Evolutionary conservation across 2,113 vertebrate genomes (phyloP).

Genomic region (Rhineura floridana): DNA sequence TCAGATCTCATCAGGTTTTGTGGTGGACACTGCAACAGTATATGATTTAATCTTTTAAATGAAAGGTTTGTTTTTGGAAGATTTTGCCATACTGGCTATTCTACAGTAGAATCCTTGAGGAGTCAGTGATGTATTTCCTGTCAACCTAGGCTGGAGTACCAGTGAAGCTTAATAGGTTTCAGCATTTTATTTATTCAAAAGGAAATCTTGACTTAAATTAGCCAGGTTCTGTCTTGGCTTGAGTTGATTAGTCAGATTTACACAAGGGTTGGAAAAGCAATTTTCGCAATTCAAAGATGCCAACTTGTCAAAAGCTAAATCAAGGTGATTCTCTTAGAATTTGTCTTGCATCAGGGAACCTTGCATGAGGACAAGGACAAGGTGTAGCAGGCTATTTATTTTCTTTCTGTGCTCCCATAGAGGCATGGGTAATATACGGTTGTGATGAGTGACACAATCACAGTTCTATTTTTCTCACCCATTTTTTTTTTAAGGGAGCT

Average conservation of each 20-base stretch:
- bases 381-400: constrained; percentile 49
- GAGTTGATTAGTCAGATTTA: constrained; percentile 69
- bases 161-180: constrained; percentile 44
- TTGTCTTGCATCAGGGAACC: constrained; percentile 43
- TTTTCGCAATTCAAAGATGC: constrained; percentile 65
- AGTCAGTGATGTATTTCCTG: constrained; percentile 51
- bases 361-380: constrained; percentile 33
- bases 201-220: constrained; percentile 66
- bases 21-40: not conserved
- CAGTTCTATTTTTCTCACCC: constrained; percentile 22
- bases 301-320: constrained; percentile 65
- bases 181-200: constrained; percentile 65
- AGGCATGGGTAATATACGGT: constrained; percentile 19
- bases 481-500: not conserved
- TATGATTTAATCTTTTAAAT: not conserved
- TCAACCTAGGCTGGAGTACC: constrained; percentile 46
- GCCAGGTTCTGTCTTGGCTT: constrained; percentile 54
- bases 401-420: constrained; percentile 26
- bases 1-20: not conserved
- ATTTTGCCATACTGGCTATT: constrained; percentile 1
- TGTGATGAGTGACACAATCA: constrained; percentile 27
- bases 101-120: constrained; percentile 36
- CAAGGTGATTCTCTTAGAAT: constrained; percentile 65
- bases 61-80: not conserved
- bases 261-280: constrained; percentile 53